A percentile compares a stretch with the other conserved stretches of the same genome.
Evolutionary conservation across 2,888 invertebrate genomes (phyloP).

Genomic region (Caenorhabditis sinica): DNA sequence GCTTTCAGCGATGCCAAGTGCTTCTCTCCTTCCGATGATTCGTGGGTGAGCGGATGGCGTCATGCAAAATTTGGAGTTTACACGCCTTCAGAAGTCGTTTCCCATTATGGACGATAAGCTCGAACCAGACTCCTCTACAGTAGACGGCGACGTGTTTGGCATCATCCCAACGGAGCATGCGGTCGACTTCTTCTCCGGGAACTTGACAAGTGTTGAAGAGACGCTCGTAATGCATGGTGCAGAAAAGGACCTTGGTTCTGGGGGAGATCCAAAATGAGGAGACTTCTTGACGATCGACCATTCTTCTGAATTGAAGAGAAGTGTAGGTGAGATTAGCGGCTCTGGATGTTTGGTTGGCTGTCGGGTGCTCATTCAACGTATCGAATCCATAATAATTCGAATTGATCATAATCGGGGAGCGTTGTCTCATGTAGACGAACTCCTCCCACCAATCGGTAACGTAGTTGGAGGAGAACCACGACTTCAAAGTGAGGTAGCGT

Average conservation of each 20-base stretch:
- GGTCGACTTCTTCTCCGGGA: constrained; percentile 90
- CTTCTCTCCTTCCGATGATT: constrained; percentile 89
- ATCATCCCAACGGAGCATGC: constrained; percentile 82
- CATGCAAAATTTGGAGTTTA: constrained; percentile 81
- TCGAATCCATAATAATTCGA: constrained; percentile 97
- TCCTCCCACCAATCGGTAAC: constrained; percentile 99
- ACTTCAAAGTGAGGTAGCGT: constrained; percentile 94
- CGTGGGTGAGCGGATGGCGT: constrained; percentile 87
- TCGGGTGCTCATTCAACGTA: constrained; percentile 84
- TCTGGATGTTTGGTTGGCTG: constrained; percentile 87
- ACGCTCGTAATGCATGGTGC: constrained; percentile 98
- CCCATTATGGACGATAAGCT: constrained; percentile 92
- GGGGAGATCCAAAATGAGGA: constrained; percentile 87
- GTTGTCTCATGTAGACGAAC: constrained; percentile 95
- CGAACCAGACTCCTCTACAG: constrained; percentile 95
- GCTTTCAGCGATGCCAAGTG: constrained; percentile 93
- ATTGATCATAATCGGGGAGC: constrained; percentile 97
- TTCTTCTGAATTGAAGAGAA: constrained; percentile 91
- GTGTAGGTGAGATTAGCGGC: constrained; percentile 93
- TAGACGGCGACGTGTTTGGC: constrained; percentile 93
- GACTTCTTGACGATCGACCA: constrained; percentile 94
- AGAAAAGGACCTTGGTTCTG: constrained; percentile 89
- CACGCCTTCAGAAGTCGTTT: constrained; percentile 85
- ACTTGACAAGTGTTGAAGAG: constrained; percentile 96
- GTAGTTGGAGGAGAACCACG: constrained; percentile 89